Percentiles rank a stretch among this genome's conserved stretches.
Evolutionary conservation across 2,113 vertebrate genomes (phyloP).

Genomic region (Pipra filicauda): DNA sequence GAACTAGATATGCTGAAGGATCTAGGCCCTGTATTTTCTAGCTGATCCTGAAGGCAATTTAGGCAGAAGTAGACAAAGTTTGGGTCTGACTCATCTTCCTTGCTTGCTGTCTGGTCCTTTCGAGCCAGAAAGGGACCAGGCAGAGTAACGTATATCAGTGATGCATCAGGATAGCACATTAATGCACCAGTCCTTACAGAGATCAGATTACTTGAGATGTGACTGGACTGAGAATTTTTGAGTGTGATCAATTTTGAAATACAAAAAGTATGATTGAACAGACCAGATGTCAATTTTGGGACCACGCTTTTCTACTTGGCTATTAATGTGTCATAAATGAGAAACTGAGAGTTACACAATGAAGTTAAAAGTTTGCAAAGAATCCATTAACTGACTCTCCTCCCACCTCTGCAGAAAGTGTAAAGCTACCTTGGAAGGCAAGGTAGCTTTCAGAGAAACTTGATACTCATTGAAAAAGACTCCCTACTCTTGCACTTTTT

Average conservation of each 20-base stretch:
- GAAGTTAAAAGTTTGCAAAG: background rate
- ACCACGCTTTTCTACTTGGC: background rate
- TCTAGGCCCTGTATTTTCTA: background rate
- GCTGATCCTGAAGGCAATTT: background rate
- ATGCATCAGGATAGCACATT: background rate
- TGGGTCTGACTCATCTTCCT: background rate
- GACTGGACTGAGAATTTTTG: background rate
- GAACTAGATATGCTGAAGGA: background rate
- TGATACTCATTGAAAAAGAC: background rate
- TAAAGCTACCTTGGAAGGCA: background rate
- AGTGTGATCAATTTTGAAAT: background rate
- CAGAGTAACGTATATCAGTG: rapidly evolving
- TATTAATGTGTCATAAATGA: background rate
- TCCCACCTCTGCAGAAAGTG: background rate
- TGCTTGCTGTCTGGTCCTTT: background rate
- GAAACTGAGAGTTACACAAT: background rate
- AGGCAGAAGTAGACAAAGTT: background rate
- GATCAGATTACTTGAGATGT: background rate
- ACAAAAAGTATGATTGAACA: background rate
- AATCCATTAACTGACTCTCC: background rate
- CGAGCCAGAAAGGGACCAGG: background rate
- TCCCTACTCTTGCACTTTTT: background rate
- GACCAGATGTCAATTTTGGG: background rate
- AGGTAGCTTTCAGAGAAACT: background rate
- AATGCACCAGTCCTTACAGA: background rate